Base-by-base conservation (phyloP, 1,140 invertebrate species). In the Tachypleus tridentatus region DNA sequence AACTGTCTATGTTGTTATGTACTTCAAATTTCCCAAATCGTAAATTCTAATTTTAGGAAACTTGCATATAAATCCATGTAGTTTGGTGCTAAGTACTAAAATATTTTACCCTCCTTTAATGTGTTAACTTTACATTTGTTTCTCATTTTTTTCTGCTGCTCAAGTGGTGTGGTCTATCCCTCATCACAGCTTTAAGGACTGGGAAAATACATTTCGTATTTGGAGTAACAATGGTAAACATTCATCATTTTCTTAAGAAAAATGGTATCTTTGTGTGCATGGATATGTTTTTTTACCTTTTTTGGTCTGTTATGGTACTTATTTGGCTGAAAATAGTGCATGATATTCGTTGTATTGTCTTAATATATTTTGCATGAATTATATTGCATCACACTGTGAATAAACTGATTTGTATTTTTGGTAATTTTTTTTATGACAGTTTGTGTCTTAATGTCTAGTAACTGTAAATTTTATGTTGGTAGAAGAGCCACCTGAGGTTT, bases 141-240 rank as follows among this genome's bases (percentile, higher is more conserved):
- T 51, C 62, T 51, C 64, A 60, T 65, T 66, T 59, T 70, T 65
- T 68, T 63, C 51, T 62, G 29, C 51, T 63, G 54, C 59, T 56
- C 64, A 71, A 72, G 71, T 72, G 62, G 71, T 72, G 58, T 72
- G 71, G 71, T 69, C 66, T 60, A 71, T 72, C 60, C 71, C 71
- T 60, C 71, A 72, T 68, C 71, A 72, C 53, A 69, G 69, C 53
- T 70, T 68, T 66, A 72, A 71, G 64, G 72, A 72, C 66, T 72
- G 72, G 72, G 72, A 72, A 64, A 72, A 72, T 68, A 72, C 72
- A n/a, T 72, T 72, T 70, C 69, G 72, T 61, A 70, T 72, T 64
- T 72, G 72, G 72, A 72, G 70, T 70, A 71, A 71, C 64, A 72
- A 72, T 70, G 72, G 72, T 72, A 70, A 69, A 53, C 63, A 58